Evolutionary conservation across 2,113 vertebrate species (phyloP), one percentile per base, ranked within the genome.

Genomic region (Ascaphus truei): DNA sequence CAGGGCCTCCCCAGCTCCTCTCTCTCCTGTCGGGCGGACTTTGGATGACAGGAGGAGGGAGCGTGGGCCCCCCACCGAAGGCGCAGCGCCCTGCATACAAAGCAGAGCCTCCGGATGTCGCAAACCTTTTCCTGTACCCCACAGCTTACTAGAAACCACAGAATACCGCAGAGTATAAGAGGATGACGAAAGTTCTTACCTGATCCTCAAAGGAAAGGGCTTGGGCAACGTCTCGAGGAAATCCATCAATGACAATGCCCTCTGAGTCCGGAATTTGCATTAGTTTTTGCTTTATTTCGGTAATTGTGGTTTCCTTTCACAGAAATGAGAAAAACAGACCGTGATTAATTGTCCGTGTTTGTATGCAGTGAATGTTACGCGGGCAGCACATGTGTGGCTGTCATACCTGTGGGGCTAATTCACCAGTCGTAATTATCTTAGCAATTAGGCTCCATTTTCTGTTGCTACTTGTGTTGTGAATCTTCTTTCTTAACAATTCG

Each of bases 371-470:
- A 25, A 2, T 18, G 53, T 57, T 57, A 68, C 3, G 22, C 15
- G 75, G 65, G 20, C 18, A n/a, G 13, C 36, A 6, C 16, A 60
- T 27, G 59, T 15, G 43, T 29, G 1, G 18, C 3, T 0, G 1
- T 5, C 25, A 58, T 94, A 98, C 97, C 96, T 98, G 97, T 34
- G 97, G 97, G 13, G 97, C 97, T 83, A 99, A 75, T 79, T 99
- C 97, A 71, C 97, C 97, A 4, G 93, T 98, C 78, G 97, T 98
- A 83, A 99, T 99, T 84, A 99, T 99, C 86, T 95, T 96, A 30
- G 97, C 97, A 39, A 99, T 99, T 61, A 99, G 86, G 75, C 97
- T 98, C 97, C 97, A 99, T 77, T 99, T 99, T 67, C 97, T 86
- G 76, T 98, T 98, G 85, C 96, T 96, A 81, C 94, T 98, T 74